Evolutionary conservation across 1,140 invertebrate genomes (phyloP).

Genomic region (Drosophila pandora): DNA sequence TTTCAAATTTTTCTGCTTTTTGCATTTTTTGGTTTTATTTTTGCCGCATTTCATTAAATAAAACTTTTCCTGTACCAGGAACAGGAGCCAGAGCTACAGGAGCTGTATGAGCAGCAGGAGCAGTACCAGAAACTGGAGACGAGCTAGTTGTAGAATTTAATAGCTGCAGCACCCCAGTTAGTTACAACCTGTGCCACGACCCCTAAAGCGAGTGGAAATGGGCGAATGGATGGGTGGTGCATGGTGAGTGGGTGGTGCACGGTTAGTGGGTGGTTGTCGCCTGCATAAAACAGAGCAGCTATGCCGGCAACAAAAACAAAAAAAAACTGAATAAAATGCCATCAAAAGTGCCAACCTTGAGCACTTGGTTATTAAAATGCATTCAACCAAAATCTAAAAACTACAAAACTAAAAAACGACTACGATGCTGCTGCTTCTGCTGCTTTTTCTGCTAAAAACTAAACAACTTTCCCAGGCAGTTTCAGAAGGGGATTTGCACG

Average conservation of each 20-base stretch:
- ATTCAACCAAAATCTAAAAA: constrained; percentile 82
- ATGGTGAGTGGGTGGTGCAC: neutral
- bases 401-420: constrained; percentile 72
- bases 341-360: constrained; percentile 80
- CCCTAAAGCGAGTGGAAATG: constrained; percentile 6
- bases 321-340: constrained; percentile 61
- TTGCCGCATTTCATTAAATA: constrained; percentile 80
- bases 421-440: constrained; percentile 30
- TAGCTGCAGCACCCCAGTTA: constrained; percentile 68
- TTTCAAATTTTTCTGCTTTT: constrained; percentile 34
- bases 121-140: constrained; percentile 30
- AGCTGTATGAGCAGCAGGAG: constrained; percentile 7
- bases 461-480: constrained; percentile 58
- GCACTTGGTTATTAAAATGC: constrained; percentile 81
- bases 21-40: constrained; percentile 54
- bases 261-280: constrained; percentile 43
- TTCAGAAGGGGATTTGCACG: constrained; percentile 4
- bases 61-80: constrained; percentile 66
- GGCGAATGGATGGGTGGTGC: neutral
- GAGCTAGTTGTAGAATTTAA: constrained; percentile 66
- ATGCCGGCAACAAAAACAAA: neutral
- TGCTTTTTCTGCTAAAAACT: constrained; percentile 48
- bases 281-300: constrained; percentile 49
- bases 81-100: constrained; percentile 9
- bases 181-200: constrained; percentile 72